Conservation (phyloP, 2,797 vertebrate species). For the Euphonia xanthogaster region DNA sequence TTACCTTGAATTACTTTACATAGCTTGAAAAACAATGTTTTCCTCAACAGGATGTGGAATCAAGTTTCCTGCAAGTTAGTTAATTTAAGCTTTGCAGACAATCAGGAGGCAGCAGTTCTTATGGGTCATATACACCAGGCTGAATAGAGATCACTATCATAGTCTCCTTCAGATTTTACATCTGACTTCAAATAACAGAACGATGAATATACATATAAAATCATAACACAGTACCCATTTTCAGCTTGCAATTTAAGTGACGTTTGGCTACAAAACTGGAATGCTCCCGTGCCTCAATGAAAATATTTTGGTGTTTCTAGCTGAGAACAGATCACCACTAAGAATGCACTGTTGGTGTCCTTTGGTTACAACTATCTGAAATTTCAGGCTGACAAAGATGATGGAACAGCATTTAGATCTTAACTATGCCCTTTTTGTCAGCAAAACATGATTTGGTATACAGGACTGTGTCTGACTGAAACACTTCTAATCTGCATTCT, state of each 20-base stretch:
- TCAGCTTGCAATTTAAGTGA: not conserved
- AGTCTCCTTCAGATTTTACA: not conserved
- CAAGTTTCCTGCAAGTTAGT: not conserved
- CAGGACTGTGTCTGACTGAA: not conserved
- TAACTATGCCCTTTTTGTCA: not conserved
- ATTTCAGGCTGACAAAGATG: not conserved
- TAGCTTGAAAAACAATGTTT: not conserved
- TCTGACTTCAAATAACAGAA: not conserved
- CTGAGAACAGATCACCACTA: not conserved
- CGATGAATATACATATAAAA: not conserved
- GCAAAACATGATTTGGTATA: not conserved
- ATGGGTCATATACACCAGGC: too few species aligned
- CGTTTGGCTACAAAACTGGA: not conserved
- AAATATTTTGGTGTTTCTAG: not conserved
- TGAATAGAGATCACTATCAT: not conserved
- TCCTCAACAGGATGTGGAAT: not conserved
- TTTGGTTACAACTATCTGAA: not conserved
- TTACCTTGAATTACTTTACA: not conserved
- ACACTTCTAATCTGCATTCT: not conserved
- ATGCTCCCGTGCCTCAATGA: not conserved
- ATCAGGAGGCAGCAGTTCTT: not conserved
- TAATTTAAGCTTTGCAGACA: not conserved
- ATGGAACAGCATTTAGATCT: not conserved
- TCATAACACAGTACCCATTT: not conserved
- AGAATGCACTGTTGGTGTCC: not conserved